Base-by-base conservation (phyloP, 2,113 vertebrate species). In the Anolis sagrei region DNA sequence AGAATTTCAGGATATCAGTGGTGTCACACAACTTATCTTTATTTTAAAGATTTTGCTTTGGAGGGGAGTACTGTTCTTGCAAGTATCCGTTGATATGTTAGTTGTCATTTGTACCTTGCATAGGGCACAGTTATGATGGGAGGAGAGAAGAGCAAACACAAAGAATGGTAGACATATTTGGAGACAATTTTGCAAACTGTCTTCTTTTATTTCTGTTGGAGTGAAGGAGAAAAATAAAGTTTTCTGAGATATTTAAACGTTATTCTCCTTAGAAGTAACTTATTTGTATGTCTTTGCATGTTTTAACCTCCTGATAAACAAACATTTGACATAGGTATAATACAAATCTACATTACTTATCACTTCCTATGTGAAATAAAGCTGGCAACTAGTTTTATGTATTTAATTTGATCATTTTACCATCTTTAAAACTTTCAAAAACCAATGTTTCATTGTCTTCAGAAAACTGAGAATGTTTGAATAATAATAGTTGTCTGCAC, bases 291-390 rank as follows among this genome's bases (percentile, higher is more conserved):
- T 61, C n/a, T 85, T 72, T 54, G 8, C 18, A 14, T 13, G 54
- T 58, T 58, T 58, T 49, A 16, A 34, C 0, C 64, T 85, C 85
- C 68, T 79, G 86, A 83, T 54, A 44, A 25, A 69, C 23, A 83
- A 48, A 36, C 7, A 27, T 10, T 23, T 72, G 29, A 32, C 5
- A 1, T 68, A 72, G 69, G 21, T 29, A 78, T 48, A 84, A 81
- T n/a, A 48, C 10, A 70, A 70, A 6, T 64, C 51, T 80, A 69
- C 48, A 78, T 29, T 29, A 11, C 1, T 44, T 18, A 39, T 58
- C 44, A 70, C 58, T 58, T 58, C 11, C 5, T 32, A 14, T 32
- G 16, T 14, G 5, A n/a, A 11, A 51, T 68, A 58, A 58, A 58
- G 2, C 23, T 73, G 69, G 49, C 80, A 58, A 44, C 34, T 29